Evolutionary conservation across 2,888 invertebrate species (phyloP), one percentile per base, ranked within the genome.

Genomic region (Leptopilina drosophilae): DNA sequence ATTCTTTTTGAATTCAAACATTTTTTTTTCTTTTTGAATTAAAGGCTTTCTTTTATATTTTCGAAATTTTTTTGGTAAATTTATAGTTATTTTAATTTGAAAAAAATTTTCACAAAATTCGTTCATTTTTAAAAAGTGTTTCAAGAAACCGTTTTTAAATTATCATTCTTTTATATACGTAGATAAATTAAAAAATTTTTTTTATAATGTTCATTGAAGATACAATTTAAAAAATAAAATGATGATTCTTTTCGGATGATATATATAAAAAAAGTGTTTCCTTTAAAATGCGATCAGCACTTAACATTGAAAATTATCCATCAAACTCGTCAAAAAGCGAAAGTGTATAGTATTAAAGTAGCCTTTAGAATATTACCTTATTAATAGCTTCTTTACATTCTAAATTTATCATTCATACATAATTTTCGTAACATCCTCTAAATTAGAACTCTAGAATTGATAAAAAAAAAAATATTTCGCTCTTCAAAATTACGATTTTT

Each of bases 321-420:
- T 73, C 26, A 33, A 73, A 56, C n/a, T 53, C 26, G 64, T 64
- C 64, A 73, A 26, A 26, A 53, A 53, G 53, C 26, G 33, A 6
- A 8, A 69, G 20, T 42, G 5, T 46, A 66, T 65, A 66, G 12
- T 66, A n/a, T 56, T 33, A 56, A 56, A 73, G 26, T 73, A 73
- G n/a, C 26, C 7, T 73, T 53, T 53, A 33, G 53, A 5, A 26
- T 69, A 20, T 49, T 46, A 46, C 42, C n/a, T 14, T 53, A 12
- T 49, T 49, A 33, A 49, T 49, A 26, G 14, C 53, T 26, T 73
- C 14, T 56, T 33, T 33, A 53, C 20, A 53, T 73, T 73, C 20
- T 73, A 73, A 53, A 73, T 56, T 53, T 14, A 53, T 26, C n/a
- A 20, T 56, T 73, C 56, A 26, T 33, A 33, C 20, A 15, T 62